Conservation (phyloP, 2,797 vertebrate species). For the Nannoperca obscura region DNA sequence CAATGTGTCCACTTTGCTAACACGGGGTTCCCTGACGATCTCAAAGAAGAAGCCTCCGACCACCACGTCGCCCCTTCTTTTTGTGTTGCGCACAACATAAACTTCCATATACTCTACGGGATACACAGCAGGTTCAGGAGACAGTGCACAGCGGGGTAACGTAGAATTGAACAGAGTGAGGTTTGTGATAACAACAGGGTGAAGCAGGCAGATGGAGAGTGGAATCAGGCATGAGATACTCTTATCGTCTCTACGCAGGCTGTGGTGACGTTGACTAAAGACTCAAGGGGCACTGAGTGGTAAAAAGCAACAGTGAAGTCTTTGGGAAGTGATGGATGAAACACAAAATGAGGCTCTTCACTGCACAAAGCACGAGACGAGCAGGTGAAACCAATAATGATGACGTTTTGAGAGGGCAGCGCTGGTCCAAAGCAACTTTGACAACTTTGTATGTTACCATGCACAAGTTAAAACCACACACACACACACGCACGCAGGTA, state of each 20-base stretch:
- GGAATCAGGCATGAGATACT: slow-evolving; percentile 67
- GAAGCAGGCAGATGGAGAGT: slow-evolving; percentile 78
- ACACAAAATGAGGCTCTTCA: slow-evolving; percentile 65
- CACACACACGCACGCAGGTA: slow-evolving; percentile 43
- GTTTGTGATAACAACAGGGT: slow-evolving; percentile 51
- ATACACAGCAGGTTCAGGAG: slow-evolving; percentile 46
- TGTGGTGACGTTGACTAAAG: slow-evolving; percentile 36
- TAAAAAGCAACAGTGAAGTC: slow-evolving; percentile 63
- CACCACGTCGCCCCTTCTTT: neutral
- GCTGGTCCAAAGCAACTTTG: slow-evolving; percentile 62
- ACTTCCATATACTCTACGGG: slow-evolving; percentile 33
- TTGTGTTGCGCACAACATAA: slow-evolving; percentile 22
- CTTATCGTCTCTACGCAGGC: slow-evolving; percentile 61
- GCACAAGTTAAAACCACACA: slow-evolving; percentile 62
- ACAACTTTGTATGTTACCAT: slow-evolving; percentile 64
- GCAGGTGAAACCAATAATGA: slow-evolving; percentile 57
- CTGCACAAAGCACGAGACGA: slow-evolving; percentile 66
- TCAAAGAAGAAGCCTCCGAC: slow-evolving; percentile 26
- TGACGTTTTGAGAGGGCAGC: slow-evolving; percentile 31
- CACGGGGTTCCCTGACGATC: neutral
- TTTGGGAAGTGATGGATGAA: slow-evolving; percentile 45
- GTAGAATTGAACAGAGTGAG: slow-evolving; percentile 29
- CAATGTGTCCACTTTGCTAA: neutral
- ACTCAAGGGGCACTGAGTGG: slow-evolving; percentile 36
- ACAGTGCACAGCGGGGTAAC: slow-evolving; percentile 61